phyloP scores from a whole-genome alignment of 2,888 invertebrate genomes.

The Epinotia nisella region DNA sequence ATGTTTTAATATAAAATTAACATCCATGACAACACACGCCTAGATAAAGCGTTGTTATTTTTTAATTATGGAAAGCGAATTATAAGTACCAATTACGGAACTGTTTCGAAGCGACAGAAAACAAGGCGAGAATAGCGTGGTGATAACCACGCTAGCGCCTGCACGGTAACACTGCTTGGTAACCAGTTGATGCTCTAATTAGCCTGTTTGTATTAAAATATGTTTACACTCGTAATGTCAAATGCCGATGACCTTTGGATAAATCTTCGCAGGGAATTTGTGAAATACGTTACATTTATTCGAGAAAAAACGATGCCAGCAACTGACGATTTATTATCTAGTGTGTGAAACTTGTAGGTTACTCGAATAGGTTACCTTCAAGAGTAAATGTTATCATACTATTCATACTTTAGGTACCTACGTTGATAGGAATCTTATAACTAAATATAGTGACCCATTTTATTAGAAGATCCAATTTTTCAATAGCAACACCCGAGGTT shows the following conservation, averaged over 20 bases:
- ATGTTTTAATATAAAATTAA: not conserved
- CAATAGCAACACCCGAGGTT: too few species aligned
- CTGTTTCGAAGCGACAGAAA: not conserved
- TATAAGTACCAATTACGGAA: not conserved
- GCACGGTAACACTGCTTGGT: constrained; percentile 15
- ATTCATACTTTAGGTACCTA: too few species aligned
- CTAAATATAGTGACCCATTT: not conserved
- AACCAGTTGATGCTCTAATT: constrained; percentile 30
- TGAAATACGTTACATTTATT: not conserved
- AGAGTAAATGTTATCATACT: not conserved
- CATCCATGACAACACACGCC: not conserved
- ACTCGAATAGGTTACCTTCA: constrained; percentile 1
- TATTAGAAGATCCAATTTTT: too few species aligned
- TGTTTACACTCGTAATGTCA: constrained; percentile 14
- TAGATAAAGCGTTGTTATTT: not conserved
- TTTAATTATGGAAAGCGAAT: not conserved
- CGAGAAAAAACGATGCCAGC: constrained; percentile 9
- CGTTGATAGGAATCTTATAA: not conserved
- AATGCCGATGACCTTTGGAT: constrained; percentile 22
- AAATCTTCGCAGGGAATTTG: constrained; percentile 21
- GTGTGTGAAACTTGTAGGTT: not conserved
- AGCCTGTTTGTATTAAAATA: not conserved
- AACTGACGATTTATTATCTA: constrained; percentile 1
- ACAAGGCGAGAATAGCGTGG: not conserved
- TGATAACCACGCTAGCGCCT: constrained; percentile 12